phyloP scores from a whole-genome alignment of 37 sponge, comb jelly and placozoan species.

The Eunapius fragilis region DNA sequence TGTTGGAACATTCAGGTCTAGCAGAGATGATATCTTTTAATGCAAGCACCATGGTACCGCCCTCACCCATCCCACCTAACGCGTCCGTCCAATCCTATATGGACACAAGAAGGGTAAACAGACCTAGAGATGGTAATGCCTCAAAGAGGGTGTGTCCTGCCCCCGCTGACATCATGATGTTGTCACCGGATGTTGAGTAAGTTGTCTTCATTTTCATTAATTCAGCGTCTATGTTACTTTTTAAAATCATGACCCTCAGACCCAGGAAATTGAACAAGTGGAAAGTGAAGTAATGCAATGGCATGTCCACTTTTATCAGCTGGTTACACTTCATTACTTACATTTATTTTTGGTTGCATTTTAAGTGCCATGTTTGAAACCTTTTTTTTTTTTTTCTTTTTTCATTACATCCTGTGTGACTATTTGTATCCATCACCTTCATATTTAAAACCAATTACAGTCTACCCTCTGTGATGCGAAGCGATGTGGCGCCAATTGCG shows the following conservation, averaged over 20 bases:
- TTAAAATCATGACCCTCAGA: background rate
- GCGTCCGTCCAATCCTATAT: constrained; percentile 6
- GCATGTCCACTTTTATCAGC: background rate
- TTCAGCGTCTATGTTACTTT: background rate
- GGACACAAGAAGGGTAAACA: background rate
- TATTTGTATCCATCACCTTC: background rate
- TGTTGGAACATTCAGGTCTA: constrained; percentile 15
- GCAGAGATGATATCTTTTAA: constrained; percentile 58
- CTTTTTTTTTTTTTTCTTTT: background rate
- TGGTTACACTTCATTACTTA: background rate
- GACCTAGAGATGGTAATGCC: background rate
- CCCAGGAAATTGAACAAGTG: constrained; percentile 26
- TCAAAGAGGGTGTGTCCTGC: background rate
- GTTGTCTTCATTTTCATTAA: background rate
- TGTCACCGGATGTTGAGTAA: constrained; percentile 25
- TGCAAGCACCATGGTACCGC: constrained; percentile 51
- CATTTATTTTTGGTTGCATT: background rate
- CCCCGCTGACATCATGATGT: constrained; percentile 20
- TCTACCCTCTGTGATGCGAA: too few relatives aligned
- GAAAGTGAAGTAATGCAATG: constrained; percentile 1
- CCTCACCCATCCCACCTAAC: constrained; percentile 59
- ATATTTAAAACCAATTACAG: background rate
- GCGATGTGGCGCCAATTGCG: too few relatives aligned
- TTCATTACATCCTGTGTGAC: background rate
- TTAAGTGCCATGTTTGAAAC: background rate